These are phyloP conservation scores for Agriotes lineatus DNA, from an alignment of 2,888 invertebrate genomes.

Conservation along the genomic window DNA sequence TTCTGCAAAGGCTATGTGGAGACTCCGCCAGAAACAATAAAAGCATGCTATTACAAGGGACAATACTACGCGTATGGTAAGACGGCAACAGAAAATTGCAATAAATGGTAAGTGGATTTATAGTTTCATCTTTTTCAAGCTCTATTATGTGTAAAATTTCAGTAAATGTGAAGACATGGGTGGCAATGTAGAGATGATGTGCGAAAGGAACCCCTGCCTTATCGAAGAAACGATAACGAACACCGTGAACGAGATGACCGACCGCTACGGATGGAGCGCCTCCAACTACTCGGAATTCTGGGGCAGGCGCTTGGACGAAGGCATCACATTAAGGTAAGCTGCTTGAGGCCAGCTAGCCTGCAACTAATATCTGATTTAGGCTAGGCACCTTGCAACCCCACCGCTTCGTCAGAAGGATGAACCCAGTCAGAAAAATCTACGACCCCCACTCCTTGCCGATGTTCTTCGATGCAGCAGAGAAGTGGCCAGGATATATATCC, in stretches of 20 bases:
- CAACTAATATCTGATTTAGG: too few species aligned
- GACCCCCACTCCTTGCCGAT: conserved; percentile 73
- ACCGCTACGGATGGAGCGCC: conserved; percentile 79
- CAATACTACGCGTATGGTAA: conserved; percentile 68
- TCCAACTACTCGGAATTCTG: conserved; percentile 86
- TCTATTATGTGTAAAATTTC: too few species aligned
- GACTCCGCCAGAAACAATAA: conserved; percentile 39
- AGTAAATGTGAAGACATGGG: conserved; percentile 70
- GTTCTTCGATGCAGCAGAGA: conserved; percentile 80
- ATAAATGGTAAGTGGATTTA: conserved; percentile 74
- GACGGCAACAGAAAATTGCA: conserved; percentile 76
- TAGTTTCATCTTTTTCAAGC: not conserved
- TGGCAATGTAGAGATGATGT: conserved; percentile 69
- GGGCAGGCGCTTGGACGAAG: conserved; percentile 85
- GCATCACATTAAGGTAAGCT: conserved; percentile 77
- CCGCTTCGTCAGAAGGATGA: conserved; percentile 70
- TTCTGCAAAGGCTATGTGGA: conserved; percentile 73
- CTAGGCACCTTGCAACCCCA: conserved; percentile 71
- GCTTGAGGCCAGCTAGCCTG: too few species aligned
- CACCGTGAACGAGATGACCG: conserved; percentile 72
- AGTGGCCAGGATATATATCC: conserved; percentile 82
- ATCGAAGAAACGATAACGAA: conserved; percentile 78
- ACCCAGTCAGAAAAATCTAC: conserved; percentile 71
- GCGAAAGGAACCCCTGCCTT: conserved; percentile 81
- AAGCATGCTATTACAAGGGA: conserved; percentile 70